A percentile compares a stretch with the other conserved stretches of the same genome.
Conservation (phyloP, 2,113 vertebrate genomes). For the Asarcornis scutulata region DNA sequence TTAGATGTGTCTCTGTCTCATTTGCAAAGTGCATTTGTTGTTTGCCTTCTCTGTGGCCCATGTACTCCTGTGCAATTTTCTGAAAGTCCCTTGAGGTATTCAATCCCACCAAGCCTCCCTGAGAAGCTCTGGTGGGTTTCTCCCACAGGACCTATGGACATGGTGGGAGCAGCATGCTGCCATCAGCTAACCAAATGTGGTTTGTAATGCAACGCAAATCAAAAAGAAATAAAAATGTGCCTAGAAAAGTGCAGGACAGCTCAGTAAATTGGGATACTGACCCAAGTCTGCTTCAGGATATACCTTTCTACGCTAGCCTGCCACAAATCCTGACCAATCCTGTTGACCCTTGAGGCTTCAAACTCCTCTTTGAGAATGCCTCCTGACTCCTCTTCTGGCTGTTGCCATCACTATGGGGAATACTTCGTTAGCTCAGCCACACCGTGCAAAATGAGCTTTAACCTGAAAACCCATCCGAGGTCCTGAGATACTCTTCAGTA, state of each 20-base stretch:
- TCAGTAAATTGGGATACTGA: not conserved
- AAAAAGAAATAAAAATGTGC: not conserved
- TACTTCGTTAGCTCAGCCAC: not conserved
- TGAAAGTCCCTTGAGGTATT: not conserved
- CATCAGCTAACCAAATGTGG: not conserved
- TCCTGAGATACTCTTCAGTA: rapidly evolving
- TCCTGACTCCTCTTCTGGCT: not conserved
- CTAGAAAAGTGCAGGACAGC: not conserved
- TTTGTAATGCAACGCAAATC: not conserved
- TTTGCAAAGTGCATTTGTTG: not conserved
- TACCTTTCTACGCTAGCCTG: not conserved
- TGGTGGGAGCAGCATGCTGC: rapidly evolving
- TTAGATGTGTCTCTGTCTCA: not conserved
- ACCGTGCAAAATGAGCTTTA: not conserved
- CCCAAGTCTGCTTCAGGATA: not conserved
- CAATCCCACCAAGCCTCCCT: rapidly evolving
- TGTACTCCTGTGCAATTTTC: not conserved
- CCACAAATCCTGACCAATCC: not conserved
- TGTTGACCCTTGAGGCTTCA: not conserved
- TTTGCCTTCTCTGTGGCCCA: rapidly evolving
- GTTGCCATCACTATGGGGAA: not conserved
- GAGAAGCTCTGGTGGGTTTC: not conserved
- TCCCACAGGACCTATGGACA: not conserved
- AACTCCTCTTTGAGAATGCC: not conserved
- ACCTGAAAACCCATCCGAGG: not conserved